Percentiles rank a stretch among this genome's conserved stretches.
These are phyloP conservation scores for Brachylomia viminalis DNA, from an alignment of 2,888 invertebrate species.

Conservation along the genomic window DNA sequence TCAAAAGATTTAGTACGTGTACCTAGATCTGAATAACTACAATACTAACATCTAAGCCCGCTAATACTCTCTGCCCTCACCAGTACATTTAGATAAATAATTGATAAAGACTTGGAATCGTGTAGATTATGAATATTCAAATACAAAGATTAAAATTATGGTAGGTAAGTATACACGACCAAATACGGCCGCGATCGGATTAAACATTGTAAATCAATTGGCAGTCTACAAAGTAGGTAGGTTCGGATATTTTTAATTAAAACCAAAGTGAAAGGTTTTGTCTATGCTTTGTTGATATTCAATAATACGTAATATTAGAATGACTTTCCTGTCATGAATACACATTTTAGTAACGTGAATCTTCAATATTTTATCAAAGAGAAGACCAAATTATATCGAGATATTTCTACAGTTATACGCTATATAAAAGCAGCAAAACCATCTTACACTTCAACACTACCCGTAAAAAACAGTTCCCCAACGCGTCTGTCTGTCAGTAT, in stretches of 20 bases:
- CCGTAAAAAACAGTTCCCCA: slow-evolving; percentile 51
- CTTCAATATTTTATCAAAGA: slow-evolving; percentile 28
- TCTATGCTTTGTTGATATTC: slow-evolving; percentile 16
- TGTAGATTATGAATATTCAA: slow-evolving; percentile 56
- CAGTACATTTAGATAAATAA: slow-evolving; percentile 36
- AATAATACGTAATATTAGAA: slow-evolving; percentile 7
- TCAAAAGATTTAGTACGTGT: not conserved
- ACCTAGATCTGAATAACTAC: slow-evolving; percentile 8
- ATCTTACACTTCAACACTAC: slow-evolving; percentile 49
- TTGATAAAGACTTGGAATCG: slow-evolving; percentile 26
- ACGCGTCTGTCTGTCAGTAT: slow-evolving; percentile 47
- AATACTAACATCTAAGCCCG: slow-evolving; percentile 11
- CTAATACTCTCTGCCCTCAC: slow-evolving; percentile 13
- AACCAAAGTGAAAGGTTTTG: slow-evolving; percentile 10
- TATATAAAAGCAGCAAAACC: slow-evolving; percentile 41
- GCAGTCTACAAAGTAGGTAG: slow-evolving; percentile 10
- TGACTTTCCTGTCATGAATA: not conserved
- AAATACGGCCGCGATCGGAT: slow-evolving; percentile 28
- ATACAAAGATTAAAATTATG: slow-evolving; percentile 41
- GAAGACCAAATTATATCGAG: slow-evolving; percentile 43
- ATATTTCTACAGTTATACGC: slow-evolving; percentile 29
- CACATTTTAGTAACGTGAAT: not conserved
- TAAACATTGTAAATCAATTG: slow-evolving; percentile 33
- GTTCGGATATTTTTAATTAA: slow-evolving; percentile 37
- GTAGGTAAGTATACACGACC: slow-evolving; percentile 23